Evolutionary conservation across 2,888 invertebrate species (phyloP).

Genomic region (Adelognathus sp.): DNA sequence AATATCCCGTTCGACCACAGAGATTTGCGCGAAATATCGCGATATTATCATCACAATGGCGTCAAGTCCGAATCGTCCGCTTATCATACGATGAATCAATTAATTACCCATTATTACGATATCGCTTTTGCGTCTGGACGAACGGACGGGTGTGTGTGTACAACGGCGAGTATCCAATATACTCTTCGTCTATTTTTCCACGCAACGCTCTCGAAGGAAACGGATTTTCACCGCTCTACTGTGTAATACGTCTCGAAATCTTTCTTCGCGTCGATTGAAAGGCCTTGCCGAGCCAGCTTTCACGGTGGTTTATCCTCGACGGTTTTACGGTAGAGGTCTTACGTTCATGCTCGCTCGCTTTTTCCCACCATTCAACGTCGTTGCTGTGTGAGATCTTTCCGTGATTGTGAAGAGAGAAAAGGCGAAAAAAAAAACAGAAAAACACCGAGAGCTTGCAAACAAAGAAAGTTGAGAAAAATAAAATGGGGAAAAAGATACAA

Average conservation of each 20-base stretch:
- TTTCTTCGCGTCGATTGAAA: conserved; percentile 27
- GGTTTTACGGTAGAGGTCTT: conserved; percentile 32
- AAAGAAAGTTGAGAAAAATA: conserved; percentile 29
- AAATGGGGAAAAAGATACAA: conserved; percentile 28
- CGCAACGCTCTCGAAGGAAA: not conserved
- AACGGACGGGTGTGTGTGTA: not conserved
- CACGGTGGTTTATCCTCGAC: conserved; percentile 11
- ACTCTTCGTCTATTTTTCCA: not conserved
- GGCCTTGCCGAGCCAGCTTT: conserved; percentile 15
- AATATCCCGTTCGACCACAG: not conserved
- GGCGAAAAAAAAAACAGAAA: conserved; percentile 25
- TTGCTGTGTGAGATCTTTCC: conserved; percentile 3
- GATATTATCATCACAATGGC: not conserved
- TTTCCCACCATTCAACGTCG: not conserved
- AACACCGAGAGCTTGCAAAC: conserved; percentile 32
- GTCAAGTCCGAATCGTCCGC: not conserved
- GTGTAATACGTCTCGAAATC: conserved; percentile 40
- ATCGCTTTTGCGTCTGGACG: not conserved
- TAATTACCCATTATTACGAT: not conserved
- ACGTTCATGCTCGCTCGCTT: conserved; percentile 13
- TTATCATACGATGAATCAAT: not conserved
- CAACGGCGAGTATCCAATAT: not conserved
- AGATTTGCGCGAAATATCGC: not conserved
- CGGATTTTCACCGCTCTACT: not conserved
- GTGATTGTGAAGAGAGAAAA: conserved; percentile 24